These are phyloP conservation scores for Stichodactyla helianthus DNA, from an alignment of 64 coral and sea anemone genomes.

Conservation along the genomic window DNA sequence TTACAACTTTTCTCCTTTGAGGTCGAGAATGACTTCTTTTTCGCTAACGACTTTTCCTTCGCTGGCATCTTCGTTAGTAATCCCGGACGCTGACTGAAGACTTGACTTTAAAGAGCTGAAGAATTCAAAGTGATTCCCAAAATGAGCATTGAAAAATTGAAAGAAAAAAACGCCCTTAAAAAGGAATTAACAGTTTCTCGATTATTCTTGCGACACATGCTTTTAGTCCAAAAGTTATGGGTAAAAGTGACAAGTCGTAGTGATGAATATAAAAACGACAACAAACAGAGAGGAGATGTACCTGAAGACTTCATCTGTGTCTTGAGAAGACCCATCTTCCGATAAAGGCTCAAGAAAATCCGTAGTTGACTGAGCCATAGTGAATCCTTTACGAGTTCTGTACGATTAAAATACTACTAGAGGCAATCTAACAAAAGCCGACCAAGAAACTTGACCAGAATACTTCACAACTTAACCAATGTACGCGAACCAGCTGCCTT, in stretches of 20 bases:
- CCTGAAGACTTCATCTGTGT: neutral
- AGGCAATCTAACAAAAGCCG: neutral
- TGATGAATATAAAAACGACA: slow-evolving; percentile 17
- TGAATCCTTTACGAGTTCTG: neutral
- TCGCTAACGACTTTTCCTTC: neutral
- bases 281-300: neutral
- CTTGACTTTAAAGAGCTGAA: slow-evolving; percentile 7
- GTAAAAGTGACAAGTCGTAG: neutral
- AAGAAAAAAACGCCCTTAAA: neutral
- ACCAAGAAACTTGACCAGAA: neutral
- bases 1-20: neutral
- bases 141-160: neutral
- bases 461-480: slow-evolving; percentile 11
- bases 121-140: slow-evolving; percentile 5
- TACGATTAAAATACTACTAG: neutral
- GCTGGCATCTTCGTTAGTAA: neutral
- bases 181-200: neutral
- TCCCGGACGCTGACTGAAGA: neutral
- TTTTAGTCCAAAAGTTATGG: neutral
- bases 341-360: neutral
- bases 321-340: neutral
- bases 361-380: slow-evolving; percentile 11
- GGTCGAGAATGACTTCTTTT: slow-evolving; percentile 8
- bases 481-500: slow-evolving; percentile 2
- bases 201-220: neutral